A percentile compares a stretch with the other conserved stretches of the same genome.
These are phyloP conservation scores for Petrocephalus microphthalmus DNA, from an alignment of 2,113 vertebrate species.

Conservation along the genomic window DNA sequence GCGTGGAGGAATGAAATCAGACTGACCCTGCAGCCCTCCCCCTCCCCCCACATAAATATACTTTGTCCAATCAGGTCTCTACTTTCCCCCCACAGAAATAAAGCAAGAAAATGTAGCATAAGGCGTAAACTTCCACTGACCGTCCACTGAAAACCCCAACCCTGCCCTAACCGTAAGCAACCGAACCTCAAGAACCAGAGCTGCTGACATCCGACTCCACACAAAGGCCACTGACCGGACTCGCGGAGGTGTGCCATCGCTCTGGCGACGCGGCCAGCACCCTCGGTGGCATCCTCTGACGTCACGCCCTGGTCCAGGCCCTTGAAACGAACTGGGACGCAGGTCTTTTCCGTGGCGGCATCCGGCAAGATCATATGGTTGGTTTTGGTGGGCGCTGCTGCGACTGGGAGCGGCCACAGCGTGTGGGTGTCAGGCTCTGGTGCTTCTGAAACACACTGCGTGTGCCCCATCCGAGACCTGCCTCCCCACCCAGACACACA, in stretches of 20 bases:
- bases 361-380: constrained; percentile 24
- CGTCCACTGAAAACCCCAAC: too few relatives aligned
- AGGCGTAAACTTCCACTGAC: too few relatives aligned
- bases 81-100: neutral
- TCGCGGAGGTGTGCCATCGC: constrained; percentile 41
- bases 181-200: neutral
- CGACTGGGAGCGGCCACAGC: neutral
- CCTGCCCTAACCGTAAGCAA: neutral
- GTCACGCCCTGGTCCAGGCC: constrained; percentile 16
- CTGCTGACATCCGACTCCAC: neutral
- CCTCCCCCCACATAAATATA: neutral
- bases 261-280: constrained; percentile 25
- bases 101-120: neutral
- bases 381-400: constrained; percentile 1
- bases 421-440: neutral
- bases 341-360: constrained; percentile 21
- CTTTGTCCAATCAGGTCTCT: neutral
- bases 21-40: neutral
- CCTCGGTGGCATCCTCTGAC: constrained; percentile 19
- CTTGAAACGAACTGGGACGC: constrained; percentile 10
- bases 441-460: constrained; percentile 31
- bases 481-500: neutral
- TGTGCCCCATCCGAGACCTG: constrained; percentile 40
- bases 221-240: constrained; percentile 31
- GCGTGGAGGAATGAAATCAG: neutral